A percentile compares a stretch with the other conserved stretches of the same genome.
phyloP scores from a whole-genome alignment of 2,888 invertebrate genomes.

The Troilus luridus region DNA sequence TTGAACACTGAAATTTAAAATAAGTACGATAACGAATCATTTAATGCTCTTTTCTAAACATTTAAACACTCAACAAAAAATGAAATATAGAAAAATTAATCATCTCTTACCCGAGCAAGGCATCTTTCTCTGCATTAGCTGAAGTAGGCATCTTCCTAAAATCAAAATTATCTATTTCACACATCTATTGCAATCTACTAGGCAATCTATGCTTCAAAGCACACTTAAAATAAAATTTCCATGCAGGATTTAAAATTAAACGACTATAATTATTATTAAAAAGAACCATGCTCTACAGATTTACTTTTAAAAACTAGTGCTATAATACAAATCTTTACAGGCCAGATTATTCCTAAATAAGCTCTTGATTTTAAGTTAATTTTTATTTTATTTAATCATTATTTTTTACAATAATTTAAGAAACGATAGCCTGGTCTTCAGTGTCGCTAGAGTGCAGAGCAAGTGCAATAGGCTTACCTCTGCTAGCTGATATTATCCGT shows the following conservation, averaged over 20 bases:
- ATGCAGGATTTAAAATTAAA: slow-evolving; percentile 33
- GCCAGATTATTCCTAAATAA: slow-evolving; percentile 13
- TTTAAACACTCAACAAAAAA: slow-evolving; percentile 19
- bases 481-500: slow-evolving; percentile 40
- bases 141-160: slow-evolving; percentile 79
- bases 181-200: slow-evolving; percentile 63
- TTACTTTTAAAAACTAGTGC: slow-evolving; percentile 30
- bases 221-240: slow-evolving; percentile 37
- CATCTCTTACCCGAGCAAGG: slow-evolving; percentile 85
- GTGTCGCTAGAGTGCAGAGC: slow-evolving; percentile 40
- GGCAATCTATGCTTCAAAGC: slow-evolving; percentile 55
- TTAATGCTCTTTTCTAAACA: slow-evolving; percentile 41
- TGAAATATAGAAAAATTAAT: slow-evolving; percentile 8
- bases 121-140: slow-evolving; percentile 85
- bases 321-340: background rate
- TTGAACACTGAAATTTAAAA: slow-evolving; percentile 17
- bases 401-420: background rate
- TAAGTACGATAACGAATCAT: background rate
- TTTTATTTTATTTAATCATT: background rate
- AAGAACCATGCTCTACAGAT: slow-evolving; percentile 7
- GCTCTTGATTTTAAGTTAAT: background rate
- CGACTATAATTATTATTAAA: background rate
- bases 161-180: slow-evolving; percentile 65
- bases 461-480: slow-evolving; percentile 38
- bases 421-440: background rate